phyloP scores from a whole-genome alignment of 2,113 vertebrate species.

The Tauraco erythrolophus region DNA sequence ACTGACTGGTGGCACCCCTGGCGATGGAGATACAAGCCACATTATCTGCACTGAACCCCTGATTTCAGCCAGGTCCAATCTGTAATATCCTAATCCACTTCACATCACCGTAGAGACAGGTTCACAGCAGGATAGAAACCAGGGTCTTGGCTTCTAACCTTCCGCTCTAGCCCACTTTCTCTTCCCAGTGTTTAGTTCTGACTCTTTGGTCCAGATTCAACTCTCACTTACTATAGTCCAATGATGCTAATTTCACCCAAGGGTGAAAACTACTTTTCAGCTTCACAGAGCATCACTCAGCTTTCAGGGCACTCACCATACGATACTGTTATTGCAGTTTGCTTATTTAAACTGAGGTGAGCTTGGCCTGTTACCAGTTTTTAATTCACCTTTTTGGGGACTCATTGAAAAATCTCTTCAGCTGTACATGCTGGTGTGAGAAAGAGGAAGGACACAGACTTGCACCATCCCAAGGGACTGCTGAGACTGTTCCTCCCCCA shows the following conservation, averaged over 20 bases:
- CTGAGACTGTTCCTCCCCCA: conserved; percentile 43
- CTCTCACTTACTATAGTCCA: neutral
- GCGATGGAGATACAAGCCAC: neutral
- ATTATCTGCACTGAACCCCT: neutral
- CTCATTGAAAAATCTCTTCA: neutral
- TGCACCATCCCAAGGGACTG: neutral
- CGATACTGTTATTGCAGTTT: neutral
- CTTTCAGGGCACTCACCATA: neutral
- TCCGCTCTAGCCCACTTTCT: neutral
- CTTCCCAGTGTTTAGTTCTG: neutral
- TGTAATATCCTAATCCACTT: neutral
- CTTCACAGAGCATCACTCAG: neutral
- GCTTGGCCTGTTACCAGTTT: conserved; percentile 6
- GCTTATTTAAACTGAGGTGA: conserved; percentile 20
- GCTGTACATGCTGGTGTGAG: neutral
- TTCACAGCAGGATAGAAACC: neutral
- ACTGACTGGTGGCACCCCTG: neutral
- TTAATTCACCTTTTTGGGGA: conserved; percentile 11
- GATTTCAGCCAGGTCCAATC: neutral
- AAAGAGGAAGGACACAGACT: conserved; percentile 46
- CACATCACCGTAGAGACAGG: neutral
- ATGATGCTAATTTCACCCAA: neutral
- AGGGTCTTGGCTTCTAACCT: neutral
- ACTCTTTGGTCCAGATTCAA: neutral
- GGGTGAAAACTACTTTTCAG: neutral